Base-by-base conservation (phyloP, 2,797 vertebrate species). In the Xiphophorus birchmanni region DNA sequence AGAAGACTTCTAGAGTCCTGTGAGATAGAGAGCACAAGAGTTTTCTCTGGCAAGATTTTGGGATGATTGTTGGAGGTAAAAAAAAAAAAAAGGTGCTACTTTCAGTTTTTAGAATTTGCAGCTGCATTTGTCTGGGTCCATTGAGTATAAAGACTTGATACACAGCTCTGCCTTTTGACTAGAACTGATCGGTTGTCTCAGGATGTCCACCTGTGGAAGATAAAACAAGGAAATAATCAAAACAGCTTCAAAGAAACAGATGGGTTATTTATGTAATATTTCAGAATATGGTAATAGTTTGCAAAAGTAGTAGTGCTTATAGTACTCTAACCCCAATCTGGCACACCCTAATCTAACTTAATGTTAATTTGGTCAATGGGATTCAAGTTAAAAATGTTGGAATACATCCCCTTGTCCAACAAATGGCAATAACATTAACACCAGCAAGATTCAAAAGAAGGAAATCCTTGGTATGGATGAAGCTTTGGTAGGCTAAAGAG, bases 21-120 rank as follows among this genome's bases (percentile, higher is more conserved):
- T 82, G 89, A 94, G 92, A 92, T 91, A 90, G 84, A 89, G 78
- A 78, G 90, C 79, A 79, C 87, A 77, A 37, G 79, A 83, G 75
- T 76, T 75, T 42, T 63, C 78, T 87, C 76, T 79, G 82, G 80
- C 11, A 77, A 83, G 54, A 72, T 58, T 63, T 40, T 75, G 80
- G 75, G 37, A 42, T 44, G 50, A 58, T 7, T n/a, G 45, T 0
- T 5, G 79, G 86, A 89, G 88, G 82, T 88, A 54, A 80, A 54
- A 84, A 47, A 78, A 58, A 32, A 54, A 82, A 52, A 84, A 40
- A 79, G 63, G 86, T 71, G 73, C 56, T 79, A 2, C 23, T 0
- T 17, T 71, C 26, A 45, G 67, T 60, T 32, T 88, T 80, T 86
- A 77, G 45, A 58, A 1, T 17, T 82, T 76, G 4, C 79, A 44